Base-by-base conservation (phyloP, 2,888 invertebrate species). In the Alloscopus bannaensis region DNA sequence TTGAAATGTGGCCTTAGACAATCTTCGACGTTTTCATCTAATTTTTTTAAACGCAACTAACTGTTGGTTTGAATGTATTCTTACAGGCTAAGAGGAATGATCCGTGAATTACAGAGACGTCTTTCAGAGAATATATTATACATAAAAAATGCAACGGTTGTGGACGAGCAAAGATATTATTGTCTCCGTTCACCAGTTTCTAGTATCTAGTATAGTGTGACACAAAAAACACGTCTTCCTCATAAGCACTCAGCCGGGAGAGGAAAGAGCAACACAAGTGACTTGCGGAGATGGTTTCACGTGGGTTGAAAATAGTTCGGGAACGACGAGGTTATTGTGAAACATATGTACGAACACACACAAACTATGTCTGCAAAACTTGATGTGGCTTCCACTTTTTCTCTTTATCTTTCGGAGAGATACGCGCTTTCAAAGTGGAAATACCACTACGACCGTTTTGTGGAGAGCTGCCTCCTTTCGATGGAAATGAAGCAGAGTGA, bases 301-400 rank as follows among this genome's bases (percentile, higher is more conserved):
- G 79, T 79, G 79, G 79, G 79, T 73, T 79, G 79, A 79, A 79
- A 79, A 79, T 79, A 73, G 79, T 73, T 79, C 68, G 72, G 79
- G 72, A 73, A 68, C 72, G 68, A 68, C 45, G 60, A 73, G 68
- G 62, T 73, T 60, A 57, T 57, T 78, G 45, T 57, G 55, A 66
- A 8, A 13, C 22, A 26, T 28, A 57, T 42, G 26, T 28, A 26
- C 42, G 20, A 6, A 47, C 6, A 52, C 24, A 52, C n/a, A 47
- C 4, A 52, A 22, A 22, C 52, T 3, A 52, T 22, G 52, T 22
- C 22, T 52, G 24, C 24, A 52, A 28, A 57, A 57, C 6, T 2
- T 57, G 28, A 57, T 57, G 57, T 28, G n/a, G n/a, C n/a, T 57
- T 57, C 52, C 57, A 28, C 57, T 57, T 18, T 57, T 57, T 29